These are phyloP conservation scores for Drosophila orosa DNA, from an alignment of 1,140 invertebrate genomes.

Conservation along the genomic window DNA sequence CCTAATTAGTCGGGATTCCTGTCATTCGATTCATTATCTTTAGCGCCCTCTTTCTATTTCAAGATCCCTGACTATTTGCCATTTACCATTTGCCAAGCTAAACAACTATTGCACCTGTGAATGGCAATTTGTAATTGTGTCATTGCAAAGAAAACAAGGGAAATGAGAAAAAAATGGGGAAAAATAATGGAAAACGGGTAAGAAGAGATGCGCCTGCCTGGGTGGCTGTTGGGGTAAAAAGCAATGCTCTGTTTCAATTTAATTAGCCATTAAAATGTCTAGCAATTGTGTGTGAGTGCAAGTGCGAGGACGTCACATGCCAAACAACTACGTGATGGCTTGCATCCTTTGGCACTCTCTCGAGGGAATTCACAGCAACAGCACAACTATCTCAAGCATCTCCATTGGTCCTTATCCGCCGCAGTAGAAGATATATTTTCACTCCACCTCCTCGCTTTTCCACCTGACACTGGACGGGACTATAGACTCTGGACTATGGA, in stretches of 20 bases:
- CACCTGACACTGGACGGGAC: conserved; percentile 29
- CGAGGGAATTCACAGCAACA: conserved; percentile 19
- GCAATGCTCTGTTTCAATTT: conserved; percentile 72
- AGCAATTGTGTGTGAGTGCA: conserved; percentile 35
- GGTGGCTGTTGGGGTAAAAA: conserved; percentile 36
- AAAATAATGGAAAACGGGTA: conserved; percentile 2
- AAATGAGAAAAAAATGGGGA: not conserved
- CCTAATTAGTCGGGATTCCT: conserved; percentile 34
- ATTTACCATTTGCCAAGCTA: conserved; percentile 38
- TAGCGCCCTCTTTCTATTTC: conserved; percentile 39
- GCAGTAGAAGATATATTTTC: conserved; percentile 11
- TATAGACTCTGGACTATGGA: conserved; percentile 7
- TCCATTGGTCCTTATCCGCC: conserved; percentile 30
- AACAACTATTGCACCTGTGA: conserved; percentile 54
- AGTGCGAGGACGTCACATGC: conserved; percentile 69
- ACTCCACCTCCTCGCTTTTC: conserved; percentile 18
- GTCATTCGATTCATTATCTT: conserved; percentile 46
- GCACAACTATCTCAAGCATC: conserved; percentile 33
- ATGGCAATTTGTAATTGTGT: conserved; percentile 81
- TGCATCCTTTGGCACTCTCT: conserved; percentile 47
- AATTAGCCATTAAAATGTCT: conserved; percentile 80
- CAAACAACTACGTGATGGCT: conserved; percentile 72
- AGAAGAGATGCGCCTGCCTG: conserved; percentile 23
- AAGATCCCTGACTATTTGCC: conserved; percentile 20
- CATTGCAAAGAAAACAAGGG: conserved; percentile 41